phyloP scores from a whole-genome alignment of 64 coral and sea anemone genomes.

The Montipora foliosa region DNA sequence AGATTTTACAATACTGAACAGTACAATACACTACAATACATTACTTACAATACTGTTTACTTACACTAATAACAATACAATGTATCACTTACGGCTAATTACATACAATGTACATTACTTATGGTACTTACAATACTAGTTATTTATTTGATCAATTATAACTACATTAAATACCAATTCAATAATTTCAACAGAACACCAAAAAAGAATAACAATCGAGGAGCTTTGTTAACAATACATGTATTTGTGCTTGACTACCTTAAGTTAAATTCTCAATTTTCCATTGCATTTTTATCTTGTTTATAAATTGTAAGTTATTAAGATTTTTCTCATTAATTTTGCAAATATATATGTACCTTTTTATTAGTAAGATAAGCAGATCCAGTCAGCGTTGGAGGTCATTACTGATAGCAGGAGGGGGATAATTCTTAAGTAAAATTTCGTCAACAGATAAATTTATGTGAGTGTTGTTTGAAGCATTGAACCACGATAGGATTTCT shows the following conservation, averaged over 20 bases:
- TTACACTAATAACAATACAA: no score
- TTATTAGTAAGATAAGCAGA: background rate
- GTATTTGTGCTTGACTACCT: background rate
- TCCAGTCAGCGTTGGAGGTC: background rate
- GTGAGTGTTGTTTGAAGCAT: background rate
- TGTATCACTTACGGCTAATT: no score
- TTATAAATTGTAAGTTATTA: background rate
- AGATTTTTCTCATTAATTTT: background rate
- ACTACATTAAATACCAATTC: no score
- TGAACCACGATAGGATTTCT: slow-evolving; percentile 2
- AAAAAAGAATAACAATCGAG: no score
- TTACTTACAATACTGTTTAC: no score
- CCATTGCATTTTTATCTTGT: slow-evolving; percentile 7
- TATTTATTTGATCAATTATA: no score
- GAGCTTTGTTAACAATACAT: no score
- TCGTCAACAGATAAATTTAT: background rate
- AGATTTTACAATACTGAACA: no score
- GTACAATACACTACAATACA: no score
- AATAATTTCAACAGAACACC: no score
- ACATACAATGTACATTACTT: no score
- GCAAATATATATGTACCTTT: background rate
- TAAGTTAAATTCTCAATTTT: slow-evolving; percentile 3
- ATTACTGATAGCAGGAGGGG: background rate
- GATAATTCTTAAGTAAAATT: slow-evolving; percentile 1
- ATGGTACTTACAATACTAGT: no score